Percentiles rank a stretch among this genome's conserved stretches.
Conservation (phyloP, 1,140 invertebrate species). For the Drosophila guanche region DNA sequence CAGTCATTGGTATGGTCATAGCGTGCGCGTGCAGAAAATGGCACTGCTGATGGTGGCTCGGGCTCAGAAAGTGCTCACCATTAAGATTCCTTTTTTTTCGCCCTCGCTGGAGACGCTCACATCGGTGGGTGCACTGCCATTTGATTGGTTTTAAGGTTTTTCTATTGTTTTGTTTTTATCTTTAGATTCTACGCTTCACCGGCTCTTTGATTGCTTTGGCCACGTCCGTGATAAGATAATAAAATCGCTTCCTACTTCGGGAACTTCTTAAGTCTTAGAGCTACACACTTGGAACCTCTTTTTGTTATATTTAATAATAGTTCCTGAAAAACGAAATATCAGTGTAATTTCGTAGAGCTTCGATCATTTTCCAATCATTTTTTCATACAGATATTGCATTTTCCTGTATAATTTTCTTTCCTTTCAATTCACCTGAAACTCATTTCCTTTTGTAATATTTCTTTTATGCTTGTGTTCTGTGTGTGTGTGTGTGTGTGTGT, state of each 20-base stretch:
- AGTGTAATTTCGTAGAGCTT: too few relatives aligned
- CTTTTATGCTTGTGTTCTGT: background rate
- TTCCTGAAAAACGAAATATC: too few relatives aligned
- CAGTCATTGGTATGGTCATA: slow-evolving; percentile 72
- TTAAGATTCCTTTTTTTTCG: slow-evolving; percentile 78
- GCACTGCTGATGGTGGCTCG: slow-evolving; percentile 63
- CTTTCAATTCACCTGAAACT: slow-evolving; percentile 17
- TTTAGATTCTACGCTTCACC: slow-evolving; percentile 73
- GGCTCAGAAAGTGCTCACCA: slow-evolving; percentile 55
- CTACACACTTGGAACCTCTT: too few relatives aligned
- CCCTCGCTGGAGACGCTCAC: slow-evolving; percentile 68
- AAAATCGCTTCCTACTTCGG: too few relatives aligned
- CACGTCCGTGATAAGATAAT: slow-evolving; percentile 55
- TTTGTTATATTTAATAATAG: too few relatives aligned
- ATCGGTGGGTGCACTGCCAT: slow-evolving; percentile 41
- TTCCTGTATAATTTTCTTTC: too few relatives aligned
- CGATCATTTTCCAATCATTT: too few relatives aligned
- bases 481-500: slow-evolving; percentile 6
- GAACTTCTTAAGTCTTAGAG: background rate
- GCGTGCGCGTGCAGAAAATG: slow-evolving; percentile 66
- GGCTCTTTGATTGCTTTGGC: slow-evolving; percentile 74
- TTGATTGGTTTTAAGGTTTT: background rate
- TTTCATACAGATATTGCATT: too few relatives aligned
- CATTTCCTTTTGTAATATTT: slow-evolving; percentile 25
- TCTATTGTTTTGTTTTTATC: background rate